phyloP scores from a whole-genome alignment of 2,797 vertebrate species.

The Novumbra hubbsi region DNA sequence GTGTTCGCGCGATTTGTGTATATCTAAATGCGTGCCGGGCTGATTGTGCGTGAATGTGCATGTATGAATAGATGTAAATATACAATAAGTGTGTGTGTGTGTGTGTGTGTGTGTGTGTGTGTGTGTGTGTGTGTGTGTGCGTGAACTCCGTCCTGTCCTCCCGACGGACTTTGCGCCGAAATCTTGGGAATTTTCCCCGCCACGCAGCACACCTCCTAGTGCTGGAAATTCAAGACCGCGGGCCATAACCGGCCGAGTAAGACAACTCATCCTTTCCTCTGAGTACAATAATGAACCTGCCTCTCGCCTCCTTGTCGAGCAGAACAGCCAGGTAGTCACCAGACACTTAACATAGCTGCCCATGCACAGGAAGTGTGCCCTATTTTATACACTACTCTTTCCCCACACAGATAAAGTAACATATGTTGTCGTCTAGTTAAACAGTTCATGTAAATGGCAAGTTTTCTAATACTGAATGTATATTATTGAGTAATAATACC shows the following conservation, averaged over 20 bases:
- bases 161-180: slow-evolving; percentile 11
- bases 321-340: slow-evolving; percentile 66
- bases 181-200: slow-evolving; percentile 25
- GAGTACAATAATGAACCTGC: slow-evolving; percentile 75
- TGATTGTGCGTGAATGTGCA: neutral
- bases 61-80: neutral
- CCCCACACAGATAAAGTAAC: slow-evolving; percentile 51
- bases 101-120: slow-evolving; percentile 4
- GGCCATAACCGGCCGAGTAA: slow-evolving; percentile 69
- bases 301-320: slow-evolving; percentile 71
- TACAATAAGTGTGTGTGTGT: neutral
- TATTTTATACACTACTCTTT: slow-evolving; percentile 61
- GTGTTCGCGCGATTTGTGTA: slow-evolving; percentile 20
- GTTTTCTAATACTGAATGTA: slow-evolving; percentile 61
- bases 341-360: slow-evolving; percentile 72
- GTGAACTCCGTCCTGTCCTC: slow-evolving; percentile 36
- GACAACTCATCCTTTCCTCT: slow-evolving; percentile 67
- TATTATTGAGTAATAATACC: slow-evolving; percentile 64
- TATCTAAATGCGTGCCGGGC: neutral
- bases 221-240: slow-evolving; percentile 62
- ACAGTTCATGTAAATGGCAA: slow-evolving; percentile 53
- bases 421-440: slow-evolving; percentile 35
- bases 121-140: neutral
- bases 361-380: slow-evolving; percentile 61
- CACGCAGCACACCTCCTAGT: slow-evolving; percentile 51